These are phyloP conservation scores for Celastrina argiolus DNA, from an alignment of 2,888 invertebrate species.

Conservation along the genomic window DNA sequence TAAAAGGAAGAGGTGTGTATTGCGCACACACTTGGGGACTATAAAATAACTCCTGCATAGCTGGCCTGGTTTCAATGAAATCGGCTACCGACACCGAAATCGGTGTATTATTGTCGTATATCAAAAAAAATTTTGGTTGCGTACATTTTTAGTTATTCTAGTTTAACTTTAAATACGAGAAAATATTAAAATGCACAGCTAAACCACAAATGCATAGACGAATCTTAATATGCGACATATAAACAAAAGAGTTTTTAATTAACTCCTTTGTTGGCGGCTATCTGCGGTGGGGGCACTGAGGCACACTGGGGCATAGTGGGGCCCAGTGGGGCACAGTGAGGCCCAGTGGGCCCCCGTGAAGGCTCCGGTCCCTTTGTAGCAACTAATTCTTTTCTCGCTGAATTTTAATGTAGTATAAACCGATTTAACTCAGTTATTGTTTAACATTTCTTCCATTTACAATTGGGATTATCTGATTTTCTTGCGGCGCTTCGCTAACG, in stretches of 20 bases:
- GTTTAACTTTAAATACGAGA: background rate
- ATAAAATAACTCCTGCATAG: too few relatives aligned
- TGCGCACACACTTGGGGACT: too few relatives aligned
- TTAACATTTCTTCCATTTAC: constrained; percentile 55
- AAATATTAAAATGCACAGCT: constrained; percentile 9
- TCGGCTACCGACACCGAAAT: too few relatives aligned
- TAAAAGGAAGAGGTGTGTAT: too few relatives aligned
- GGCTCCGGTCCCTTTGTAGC: constrained; percentile 11
- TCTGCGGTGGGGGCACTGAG: constrained; percentile 8
- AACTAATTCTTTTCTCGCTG: constrained; percentile 37
- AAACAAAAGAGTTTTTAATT: constrained; percentile 20
- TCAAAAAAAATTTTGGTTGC: too few relatives aligned
- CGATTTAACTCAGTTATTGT: constrained; percentile 53
- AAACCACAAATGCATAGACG: background rate
- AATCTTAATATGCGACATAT: constrained; percentile 19
- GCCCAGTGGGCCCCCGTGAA: background rate
- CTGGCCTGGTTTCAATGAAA: too few relatives aligned
- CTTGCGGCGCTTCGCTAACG: constrained; percentile 32
- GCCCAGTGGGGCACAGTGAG: background rate
- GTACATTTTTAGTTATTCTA: too few relatives aligned
- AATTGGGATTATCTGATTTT: constrained; percentile 47
- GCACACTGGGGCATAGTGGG: background rate
- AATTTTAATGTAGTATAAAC: constrained; percentile 51
- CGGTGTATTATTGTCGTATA: too few relatives aligned
- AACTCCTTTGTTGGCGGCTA: constrained; percentile 15